Base-by-base conservation (phyloP, 2,888 invertebrate species). In the Dendrolimus pini region DNA sequence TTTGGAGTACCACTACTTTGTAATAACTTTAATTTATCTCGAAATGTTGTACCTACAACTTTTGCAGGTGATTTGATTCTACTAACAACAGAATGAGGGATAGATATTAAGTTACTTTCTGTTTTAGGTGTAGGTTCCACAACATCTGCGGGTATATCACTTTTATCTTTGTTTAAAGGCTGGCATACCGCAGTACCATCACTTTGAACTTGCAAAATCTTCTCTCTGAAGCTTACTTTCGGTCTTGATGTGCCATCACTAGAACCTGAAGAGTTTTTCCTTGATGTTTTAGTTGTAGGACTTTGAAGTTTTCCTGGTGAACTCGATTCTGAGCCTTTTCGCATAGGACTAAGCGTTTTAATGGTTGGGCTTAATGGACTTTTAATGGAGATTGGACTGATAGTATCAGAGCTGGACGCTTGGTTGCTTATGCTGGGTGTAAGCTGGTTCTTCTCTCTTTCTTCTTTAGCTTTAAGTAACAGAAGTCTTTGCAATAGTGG, bases 391-490 rank as follows among this genome's bases (percentile, higher is more conserved):
- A 83, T 88, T 13, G 91, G 91, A 54, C 91, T 91, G 10, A 91
- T 91, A 0, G 91, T 91, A 59, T 91, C 91, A 0, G 91, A 89
- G 59, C 91, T 91, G 10, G 91, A 91, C n/a, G 87, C 86, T 66
- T 83, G 86, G 59, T 91, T 90, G 62, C 89, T 90, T 18, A 70
- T 79, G 9, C 82, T 75, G 6, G 87, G 86, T 7, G 89, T 89
- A 1, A 90, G 67, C 67, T 88, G 88, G 65, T 87, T 89, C 59
- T 89, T 82, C 55, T 93, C 92, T 62, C 89, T 87, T 66, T 95
- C 96, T 80, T 94, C 94, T 83, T 95, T 95, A 42, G 94, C 94
- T 88, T 96, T 96, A 55, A 96, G 88, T 63, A 95, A 85, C 41
- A 95, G 89, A 61, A 96, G 90, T 64, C 96, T 91, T 80, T 96